Percentiles rank a stretch among this genome's conserved stretches.
Conservation (phyloP, 2,113 vertebrate genomes). For the Notechis scutatus region DNA sequence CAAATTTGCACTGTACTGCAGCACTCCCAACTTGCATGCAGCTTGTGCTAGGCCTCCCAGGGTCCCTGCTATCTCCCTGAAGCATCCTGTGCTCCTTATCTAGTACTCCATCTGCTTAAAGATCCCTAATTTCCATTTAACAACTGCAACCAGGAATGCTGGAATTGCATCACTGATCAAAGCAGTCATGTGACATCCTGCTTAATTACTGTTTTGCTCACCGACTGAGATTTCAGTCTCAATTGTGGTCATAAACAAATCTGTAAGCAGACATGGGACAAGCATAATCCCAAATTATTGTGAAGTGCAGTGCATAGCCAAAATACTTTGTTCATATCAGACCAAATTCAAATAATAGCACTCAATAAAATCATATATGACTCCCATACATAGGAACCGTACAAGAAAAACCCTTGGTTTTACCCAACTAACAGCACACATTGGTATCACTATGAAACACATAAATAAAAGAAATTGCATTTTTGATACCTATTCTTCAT, state of each 20-base stretch:
- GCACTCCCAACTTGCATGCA: not conserved
- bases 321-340: not conserved
- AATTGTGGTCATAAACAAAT: not conserved
- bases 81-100: not conserved
- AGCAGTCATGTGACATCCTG: not conserved
- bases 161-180: not conserved
- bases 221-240: not conserved
- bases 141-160: too few relatives aligned
- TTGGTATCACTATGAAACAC: not conserved
- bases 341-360: not conserved
- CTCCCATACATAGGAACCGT: conserved; percentile 2
- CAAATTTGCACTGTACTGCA: not conserved
- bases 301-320: not conserved
- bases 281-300: not conserved
- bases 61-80: not conserved
- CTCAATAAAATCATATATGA: not conserved
- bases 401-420: accelerated
- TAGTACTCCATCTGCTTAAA: not conserved
- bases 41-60: not conserved
- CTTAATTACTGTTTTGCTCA: not conserved
- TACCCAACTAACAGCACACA: not conserved
- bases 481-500: not conserved
- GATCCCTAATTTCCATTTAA: too few relatives aligned
- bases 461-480: not conserved
- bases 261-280: not conserved